Conservation (phyloP, 2,113 vertebrate genomes). For the Hemichromis elongatus region DNA sequence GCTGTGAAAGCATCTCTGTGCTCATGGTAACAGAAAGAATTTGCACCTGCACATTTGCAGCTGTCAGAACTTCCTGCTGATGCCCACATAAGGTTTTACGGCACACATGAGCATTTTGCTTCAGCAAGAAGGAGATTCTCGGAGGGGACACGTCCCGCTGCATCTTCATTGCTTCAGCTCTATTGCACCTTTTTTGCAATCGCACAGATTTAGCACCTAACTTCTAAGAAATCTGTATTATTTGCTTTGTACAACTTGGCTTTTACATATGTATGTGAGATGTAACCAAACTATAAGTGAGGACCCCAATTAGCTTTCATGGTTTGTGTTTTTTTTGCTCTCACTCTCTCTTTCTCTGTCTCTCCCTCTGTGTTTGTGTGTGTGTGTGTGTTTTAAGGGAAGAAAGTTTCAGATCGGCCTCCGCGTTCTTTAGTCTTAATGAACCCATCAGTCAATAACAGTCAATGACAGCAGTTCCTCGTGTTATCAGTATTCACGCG, state of each 20-base stretch:
- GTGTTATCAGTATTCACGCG: conserved; percentile 63
- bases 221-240: background rate
- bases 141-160: background rate
- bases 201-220: background rate
- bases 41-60: conserved; percentile 31
- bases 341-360: background rate
- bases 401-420: conserved; percentile 15
- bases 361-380: background rate
- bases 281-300: background rate
- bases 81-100: background rate
- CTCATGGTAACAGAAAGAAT: conserved; percentile 6
- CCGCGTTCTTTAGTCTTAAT: conserved; percentile 34
- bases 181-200: background rate
- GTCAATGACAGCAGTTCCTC: conserved; percentile 62
- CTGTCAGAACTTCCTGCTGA: conserved; percentile 41
- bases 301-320: background rate
- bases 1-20: conserved; percentile 2
- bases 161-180: background rate
- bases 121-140: background rate
- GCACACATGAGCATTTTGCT: background rate
- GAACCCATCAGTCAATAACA: conserved; percentile 69
- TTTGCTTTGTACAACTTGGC: background rate
- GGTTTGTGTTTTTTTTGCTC: background rate
- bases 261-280: background rate
- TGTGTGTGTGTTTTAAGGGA: background rate